Evolutionary conservation across 2,888 invertebrate species (phyloP).

Genomic region (Hemicrepidius hirtus): DNA sequence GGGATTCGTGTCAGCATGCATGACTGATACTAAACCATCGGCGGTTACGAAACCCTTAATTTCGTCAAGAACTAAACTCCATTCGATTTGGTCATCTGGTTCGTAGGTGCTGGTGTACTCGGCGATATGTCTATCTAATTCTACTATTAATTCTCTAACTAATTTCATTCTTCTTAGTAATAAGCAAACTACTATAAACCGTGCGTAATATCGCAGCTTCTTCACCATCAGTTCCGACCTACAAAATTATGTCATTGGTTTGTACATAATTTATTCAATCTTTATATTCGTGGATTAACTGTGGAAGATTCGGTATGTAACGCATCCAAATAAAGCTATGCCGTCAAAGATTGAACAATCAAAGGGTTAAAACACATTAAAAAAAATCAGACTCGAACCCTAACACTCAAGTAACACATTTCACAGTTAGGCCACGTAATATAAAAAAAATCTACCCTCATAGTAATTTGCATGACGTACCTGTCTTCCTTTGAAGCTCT

Average conservation of each 20-base stretch:
- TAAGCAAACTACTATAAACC: conserved; percentile 97
- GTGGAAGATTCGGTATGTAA: too few species aligned
- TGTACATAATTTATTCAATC: not conserved
- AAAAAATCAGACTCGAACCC: too few species aligned
- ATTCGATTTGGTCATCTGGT: conserved; percentile 97
- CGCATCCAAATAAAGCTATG: too few species aligned
- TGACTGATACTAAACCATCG: conserved; percentile 90
- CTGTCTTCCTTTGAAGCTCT: conserved; percentile 94
- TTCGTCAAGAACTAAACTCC: conserved; percentile 95
- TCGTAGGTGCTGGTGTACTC: conserved; percentile 97
- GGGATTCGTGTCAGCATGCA: conserved; percentile 90
- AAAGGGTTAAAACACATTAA: too few species aligned
- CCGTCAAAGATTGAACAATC: too few species aligned
- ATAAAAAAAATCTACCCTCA: too few species aligned
- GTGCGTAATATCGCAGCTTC: conserved; percentile 94
- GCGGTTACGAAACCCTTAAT: conserved; percentile 96
- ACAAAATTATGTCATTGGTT: conserved; percentile 51
- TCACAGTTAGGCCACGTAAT: too few species aligned
- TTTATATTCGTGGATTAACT: too few species aligned
- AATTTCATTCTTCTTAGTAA: conserved; percentile 94
- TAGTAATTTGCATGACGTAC: too few species aligned
- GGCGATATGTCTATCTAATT: conserved; percentile 94
- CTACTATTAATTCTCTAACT: conserved; percentile 92
- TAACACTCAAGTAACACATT: too few species aligned
- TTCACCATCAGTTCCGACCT: conserved; percentile 96